phyloP scores from a whole-genome alignment of 2,113 vertebrate species.

The Lycaon pictus region DNA sequence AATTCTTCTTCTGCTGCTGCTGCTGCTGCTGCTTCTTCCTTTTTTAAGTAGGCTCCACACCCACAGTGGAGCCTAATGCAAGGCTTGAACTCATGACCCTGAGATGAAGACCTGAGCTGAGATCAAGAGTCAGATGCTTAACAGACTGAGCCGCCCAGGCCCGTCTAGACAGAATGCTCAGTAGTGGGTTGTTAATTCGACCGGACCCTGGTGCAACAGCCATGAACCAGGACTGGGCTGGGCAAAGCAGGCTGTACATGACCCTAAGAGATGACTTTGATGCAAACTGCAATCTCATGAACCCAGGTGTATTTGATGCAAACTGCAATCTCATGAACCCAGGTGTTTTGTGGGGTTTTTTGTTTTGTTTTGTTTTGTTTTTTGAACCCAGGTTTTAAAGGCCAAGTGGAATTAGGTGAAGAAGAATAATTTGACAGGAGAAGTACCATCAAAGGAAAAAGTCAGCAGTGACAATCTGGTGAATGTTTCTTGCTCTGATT shows the following conservation, averaged over 20 bases:
- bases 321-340: not conserved
- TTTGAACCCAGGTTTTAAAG: conserved; percentile 40
- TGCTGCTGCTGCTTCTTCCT: not conserved
- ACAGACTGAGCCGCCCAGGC: not conserved
- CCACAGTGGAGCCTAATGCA: not conserved
- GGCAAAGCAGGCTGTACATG: not conserved
- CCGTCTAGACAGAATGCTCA: not conserved
- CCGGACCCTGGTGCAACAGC: not conserved
- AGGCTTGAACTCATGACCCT: not conserved
- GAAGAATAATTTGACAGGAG: conserved; percentile 2
- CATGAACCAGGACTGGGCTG: not conserved
- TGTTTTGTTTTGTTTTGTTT: no score
- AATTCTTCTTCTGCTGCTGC: not conserved
- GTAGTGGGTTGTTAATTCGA: not conserved
- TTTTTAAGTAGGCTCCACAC: not conserved
- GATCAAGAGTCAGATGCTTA: not conserved
- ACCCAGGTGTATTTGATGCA: not conserved
- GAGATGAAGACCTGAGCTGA: not conserved
- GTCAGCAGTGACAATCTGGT: not conserved
- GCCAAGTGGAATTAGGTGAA: conserved; percentile 2
- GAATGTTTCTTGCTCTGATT: conserved; percentile 12
- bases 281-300: not conserved
- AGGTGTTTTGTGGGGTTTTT: not conserved
- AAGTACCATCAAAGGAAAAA: not conserved
- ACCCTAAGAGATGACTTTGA: not conserved